Evolutionary conservation across 2,113 vertebrate species (phyloP), one percentile per base, ranked within the genome.

Genomic region (Pyrgilauda ruficollis): DNA sequence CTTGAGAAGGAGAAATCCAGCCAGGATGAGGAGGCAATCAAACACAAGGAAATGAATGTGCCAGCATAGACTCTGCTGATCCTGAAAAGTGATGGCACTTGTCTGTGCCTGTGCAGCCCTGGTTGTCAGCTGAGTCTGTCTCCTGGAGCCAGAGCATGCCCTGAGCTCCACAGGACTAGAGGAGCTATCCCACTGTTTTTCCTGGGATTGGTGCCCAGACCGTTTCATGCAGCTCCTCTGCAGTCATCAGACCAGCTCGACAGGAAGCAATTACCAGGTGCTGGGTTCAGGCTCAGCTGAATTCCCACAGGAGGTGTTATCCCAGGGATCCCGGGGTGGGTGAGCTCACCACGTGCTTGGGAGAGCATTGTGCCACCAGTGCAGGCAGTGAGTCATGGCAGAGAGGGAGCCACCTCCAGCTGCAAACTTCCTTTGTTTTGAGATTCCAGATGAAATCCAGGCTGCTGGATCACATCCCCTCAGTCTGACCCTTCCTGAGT

Each of bases 251-350:
- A 89, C 87, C 80, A 83, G 94, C 92, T 91, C 23, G 59, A 72
- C 94, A 90, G 96, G 96, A 97, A 97, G 49, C 76, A 78, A 67
- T 96, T 92, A 68, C 5, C 74, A 27, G 91, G 56, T 77, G 27
- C 87, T 94, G 49, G 87, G 73, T 84, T 56, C 87, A 90, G 72
- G 8, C 86, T 58, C 31, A 53, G 93, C 93, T 13, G 91, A 72
- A 76, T 77, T 27, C 31, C 58, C 70, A 2, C 66, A 27, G n/a
- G 26, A 74, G 85, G 43, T 79, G 63, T 76, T 89, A 84, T 53
- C 84, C 90, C 61, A 35, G 69, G 18, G 63, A 49, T 37, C 35
- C 79, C 3, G 24, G 72, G 30, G 4, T 53, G 81, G 47, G 12
- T 9, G 66, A 63, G n/a, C 55, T 87, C 72, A 73, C 82, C 89